Percentiles rank a stretch among this genome's conserved stretches.
Evolutionary conservation across 2,888 invertebrate genomes (phyloP).

Genomic region (Acrobeloides nanus): DNA sequence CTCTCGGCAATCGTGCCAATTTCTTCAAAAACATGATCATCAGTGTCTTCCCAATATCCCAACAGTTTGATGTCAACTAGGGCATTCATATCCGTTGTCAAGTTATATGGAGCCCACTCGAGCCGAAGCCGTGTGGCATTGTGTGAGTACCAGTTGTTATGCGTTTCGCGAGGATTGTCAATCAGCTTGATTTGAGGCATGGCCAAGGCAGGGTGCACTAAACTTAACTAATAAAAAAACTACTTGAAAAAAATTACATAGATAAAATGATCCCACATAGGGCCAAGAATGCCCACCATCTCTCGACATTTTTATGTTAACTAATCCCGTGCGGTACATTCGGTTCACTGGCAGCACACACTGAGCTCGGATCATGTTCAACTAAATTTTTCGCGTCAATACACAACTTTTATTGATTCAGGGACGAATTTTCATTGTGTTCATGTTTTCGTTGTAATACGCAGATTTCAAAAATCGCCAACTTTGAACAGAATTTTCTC

Average conservation of each 20-base stretch:
- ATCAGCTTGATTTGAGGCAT: slow-evolving; percentile 28
- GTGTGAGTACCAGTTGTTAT: slow-evolving; percentile 26
- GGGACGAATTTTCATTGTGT: no score
- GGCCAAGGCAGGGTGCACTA: slow-evolving; percentile 34
- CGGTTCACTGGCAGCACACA: slow-evolving; percentile 49
- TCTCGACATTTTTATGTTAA: slow-evolving; percentile 42
- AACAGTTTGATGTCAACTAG: slow-evolving; percentile 44
- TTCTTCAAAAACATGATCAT: slow-evolving; percentile 25
- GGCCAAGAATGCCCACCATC: slow-evolving; percentile 52
- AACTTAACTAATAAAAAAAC: not conserved
- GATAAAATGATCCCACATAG: slow-evolving; percentile 47
- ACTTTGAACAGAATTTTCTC: no score
- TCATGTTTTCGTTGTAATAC: no score
- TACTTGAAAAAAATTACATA: slow-evolving; percentile 21
- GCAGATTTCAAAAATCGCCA: no score
- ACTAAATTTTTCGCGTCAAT: no score
- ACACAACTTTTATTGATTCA: no score
- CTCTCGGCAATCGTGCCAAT: slow-evolving; percentile 28
- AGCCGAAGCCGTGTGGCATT: slow-evolving; percentile 30
- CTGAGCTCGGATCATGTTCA: slow-evolving; percentile 36
- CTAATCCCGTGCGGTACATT: slow-evolving; percentile 44
- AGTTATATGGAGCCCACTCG: slow-evolving; percentile 31
- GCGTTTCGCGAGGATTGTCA: slow-evolving; percentile 25
- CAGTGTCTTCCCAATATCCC: slow-evolving; percentile 52
- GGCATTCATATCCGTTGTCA: slow-evolving; percentile 46